phyloP scores from a whole-genome alignment of 2,797 vertebrate genomes.

The Pangasius larnaudii region DNA sequence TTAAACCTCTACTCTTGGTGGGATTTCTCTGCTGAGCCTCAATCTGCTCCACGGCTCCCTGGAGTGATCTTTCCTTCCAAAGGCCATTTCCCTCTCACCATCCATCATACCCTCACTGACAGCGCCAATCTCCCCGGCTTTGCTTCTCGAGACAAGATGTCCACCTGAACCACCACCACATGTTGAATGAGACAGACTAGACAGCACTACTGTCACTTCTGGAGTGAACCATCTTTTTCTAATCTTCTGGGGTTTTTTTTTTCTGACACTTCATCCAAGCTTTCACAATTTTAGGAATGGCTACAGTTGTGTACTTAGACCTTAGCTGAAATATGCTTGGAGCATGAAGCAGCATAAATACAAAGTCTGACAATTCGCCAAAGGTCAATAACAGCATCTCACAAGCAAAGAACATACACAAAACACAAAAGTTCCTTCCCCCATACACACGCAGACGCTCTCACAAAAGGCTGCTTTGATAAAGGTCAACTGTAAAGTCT shows the following conservation, averaged over 20 bases:
- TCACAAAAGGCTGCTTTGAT: neutral
- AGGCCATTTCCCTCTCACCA: constrained; percentile 51
- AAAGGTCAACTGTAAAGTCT: constrained; percentile 29
- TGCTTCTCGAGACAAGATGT: constrained; percentile 37
- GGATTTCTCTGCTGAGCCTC: constrained; percentile 51
- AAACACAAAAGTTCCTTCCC: neutral
- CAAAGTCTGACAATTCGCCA: neutral
- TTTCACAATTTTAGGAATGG: neutral
- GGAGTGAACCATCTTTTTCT: neutral
- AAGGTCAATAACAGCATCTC: neutral
- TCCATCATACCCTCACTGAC: constrained; percentile 54
- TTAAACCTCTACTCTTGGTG: constrained; percentile 46
- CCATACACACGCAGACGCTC: neutral
- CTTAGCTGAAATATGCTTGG: neutral
- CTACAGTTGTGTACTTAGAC: neutral
- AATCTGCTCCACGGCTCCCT: constrained; percentile 54
- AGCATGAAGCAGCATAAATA: neutral
- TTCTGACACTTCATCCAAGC: neutral
- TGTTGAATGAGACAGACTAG: constrained; percentile 12
- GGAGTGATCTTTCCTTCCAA: constrained; percentile 54
- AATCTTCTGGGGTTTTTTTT: neutral
- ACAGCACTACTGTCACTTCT: constrained; percentile 35
- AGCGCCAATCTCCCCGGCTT: constrained; percentile 53
- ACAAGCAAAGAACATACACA: neutral
- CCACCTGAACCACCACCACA: constrained; percentile 39